Base-by-base conservation (phyloP, 2,113 vertebrate genomes). In the Taxidea taxus region DNA sequence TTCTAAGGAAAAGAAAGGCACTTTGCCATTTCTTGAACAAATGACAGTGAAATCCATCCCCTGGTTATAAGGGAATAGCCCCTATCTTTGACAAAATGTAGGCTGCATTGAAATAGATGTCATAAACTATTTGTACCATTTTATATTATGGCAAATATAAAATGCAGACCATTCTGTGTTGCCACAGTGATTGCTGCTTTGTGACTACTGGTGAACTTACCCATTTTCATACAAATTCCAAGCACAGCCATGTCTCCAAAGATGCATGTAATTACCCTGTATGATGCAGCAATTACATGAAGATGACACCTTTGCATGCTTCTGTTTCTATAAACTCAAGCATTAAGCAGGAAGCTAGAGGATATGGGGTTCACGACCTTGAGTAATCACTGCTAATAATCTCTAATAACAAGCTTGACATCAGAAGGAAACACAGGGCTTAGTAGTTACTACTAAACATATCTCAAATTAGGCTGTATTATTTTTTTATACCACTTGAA, bases 301-400 rank as follows among this genome's bases (percentile, higher is more conserved):
- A 96, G 88, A 47, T 94, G 94, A 20, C 70, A 96, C 44, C 95
- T 84, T 95, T 62, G 47, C 18, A 87, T 68, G 92, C 64, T 94
- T 92, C 96, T 49, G 51, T 93, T 37, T 97, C 68, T 93, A 86
- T 56, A 90, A 95, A 96, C 94, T 91, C 42, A 23, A 93, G 87
- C 96, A 95, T 94, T 90, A 97, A 91, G 80, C 80, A 97, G 95
- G 94, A 97, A 83, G 56, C 91, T 60, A 44, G 70, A 70, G 92
- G 68, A 58, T 39, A 31, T 29, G 10, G 47, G 42, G 64, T 62
- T 68, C 10, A 2, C 84, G 96, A 87, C 95, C 90, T 97, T 96
- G 92, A 39, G 49, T 94, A 93, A 96, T 97, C 82, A 89, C 87
- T 94, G 81, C 74, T 91, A 93, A 95, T 97, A 94, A 93, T 94